Conservation (phyloP, 2,888 invertebrate species). For the Meliscaeva auricollis region DNA sequence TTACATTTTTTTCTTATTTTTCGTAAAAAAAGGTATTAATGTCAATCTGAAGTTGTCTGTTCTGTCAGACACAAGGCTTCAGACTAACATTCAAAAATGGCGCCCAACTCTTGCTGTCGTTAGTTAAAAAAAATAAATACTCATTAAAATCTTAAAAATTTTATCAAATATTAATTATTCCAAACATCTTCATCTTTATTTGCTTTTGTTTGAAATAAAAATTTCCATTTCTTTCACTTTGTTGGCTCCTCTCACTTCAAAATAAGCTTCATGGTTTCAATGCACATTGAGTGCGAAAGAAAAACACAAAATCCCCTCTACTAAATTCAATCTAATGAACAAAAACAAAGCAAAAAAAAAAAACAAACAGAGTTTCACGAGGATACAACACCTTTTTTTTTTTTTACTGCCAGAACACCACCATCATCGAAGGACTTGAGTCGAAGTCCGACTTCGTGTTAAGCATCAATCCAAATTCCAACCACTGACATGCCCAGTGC, state of each 20-base stretch:
- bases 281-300: constrained; percentile 2
- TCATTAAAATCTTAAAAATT: not conserved
- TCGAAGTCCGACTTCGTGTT: constrained; percentile 36
- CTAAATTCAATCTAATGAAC: not conserved
- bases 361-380: constrained; percentile 34
- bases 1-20: too few relatives aligned
- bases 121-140: not conserved
- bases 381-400: constrained; percentile 58
- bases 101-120: too few relatives aligned
- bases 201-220: not conserved
- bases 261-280: constrained; percentile 6
- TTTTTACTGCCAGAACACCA: constrained; percentile 14
- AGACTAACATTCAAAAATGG: too few relatives aligned
- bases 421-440: constrained; percentile 25
- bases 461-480: constrained; percentile 63
- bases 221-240: not conserved
- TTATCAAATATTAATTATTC: constrained; percentile 28
- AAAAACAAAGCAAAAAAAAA: not conserved
- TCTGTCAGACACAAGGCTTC: too few relatives aligned
- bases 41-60: too few relatives aligned
- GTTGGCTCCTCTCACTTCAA: too few relatives aligned
- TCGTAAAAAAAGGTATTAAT: too few relatives aligned
- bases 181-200: constrained; percentile 29
- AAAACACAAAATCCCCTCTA: not conserved
- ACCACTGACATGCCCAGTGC: constrained; percentile 33